A percentile compares a stretch with the other conserved stretches of the same genome.
These are phyloP conservation scores for Rugalucina vietnamica DNA, from an alignment of 2,888 invertebrate species.

Conservation along the genomic window DNA sequence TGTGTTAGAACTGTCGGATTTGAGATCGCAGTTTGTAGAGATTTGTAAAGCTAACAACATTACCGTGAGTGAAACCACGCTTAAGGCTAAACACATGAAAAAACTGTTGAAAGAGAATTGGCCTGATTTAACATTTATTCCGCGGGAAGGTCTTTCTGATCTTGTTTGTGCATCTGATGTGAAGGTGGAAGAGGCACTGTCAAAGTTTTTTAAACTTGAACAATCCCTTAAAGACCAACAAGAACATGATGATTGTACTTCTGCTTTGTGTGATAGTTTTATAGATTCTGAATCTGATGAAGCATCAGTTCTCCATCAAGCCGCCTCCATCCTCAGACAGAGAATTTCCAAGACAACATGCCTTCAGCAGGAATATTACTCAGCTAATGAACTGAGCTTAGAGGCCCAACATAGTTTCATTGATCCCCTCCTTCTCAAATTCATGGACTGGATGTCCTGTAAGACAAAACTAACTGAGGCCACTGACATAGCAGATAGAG, in stretches of 20 bases:
- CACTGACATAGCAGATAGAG: neutral
- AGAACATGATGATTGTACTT: too few relatives aligned
- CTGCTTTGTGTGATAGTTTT: too few relatives aligned
- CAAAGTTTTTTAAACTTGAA: too few relatives aligned
- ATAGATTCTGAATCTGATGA: conserved; percentile 6
- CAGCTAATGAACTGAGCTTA: neutral
- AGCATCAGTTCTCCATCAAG: neutral
- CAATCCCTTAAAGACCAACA: too few relatives aligned
- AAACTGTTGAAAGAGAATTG: neutral
- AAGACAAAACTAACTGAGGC: neutral
- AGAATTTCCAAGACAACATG: neutral
- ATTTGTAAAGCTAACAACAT: too few relatives aligned
- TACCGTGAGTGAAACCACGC: too few relatives aligned
- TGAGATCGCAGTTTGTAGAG: too few relatives aligned
- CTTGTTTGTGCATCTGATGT: neutral
- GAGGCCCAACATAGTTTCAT: neutral
- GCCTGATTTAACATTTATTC: conserved; percentile 8
- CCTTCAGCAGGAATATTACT: neutral
- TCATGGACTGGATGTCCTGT: neutral
- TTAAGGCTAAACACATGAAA: too few relatives aligned
- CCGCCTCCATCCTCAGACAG: neutral
- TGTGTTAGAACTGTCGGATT: too few relatives aligned
- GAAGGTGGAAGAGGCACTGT: neutral
- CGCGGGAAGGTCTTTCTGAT: neutral
- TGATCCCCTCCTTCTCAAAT: neutral